phyloP scores from a whole-genome alignment of 2,888 invertebrate genomes.

The Caprella mutica region DNA sequence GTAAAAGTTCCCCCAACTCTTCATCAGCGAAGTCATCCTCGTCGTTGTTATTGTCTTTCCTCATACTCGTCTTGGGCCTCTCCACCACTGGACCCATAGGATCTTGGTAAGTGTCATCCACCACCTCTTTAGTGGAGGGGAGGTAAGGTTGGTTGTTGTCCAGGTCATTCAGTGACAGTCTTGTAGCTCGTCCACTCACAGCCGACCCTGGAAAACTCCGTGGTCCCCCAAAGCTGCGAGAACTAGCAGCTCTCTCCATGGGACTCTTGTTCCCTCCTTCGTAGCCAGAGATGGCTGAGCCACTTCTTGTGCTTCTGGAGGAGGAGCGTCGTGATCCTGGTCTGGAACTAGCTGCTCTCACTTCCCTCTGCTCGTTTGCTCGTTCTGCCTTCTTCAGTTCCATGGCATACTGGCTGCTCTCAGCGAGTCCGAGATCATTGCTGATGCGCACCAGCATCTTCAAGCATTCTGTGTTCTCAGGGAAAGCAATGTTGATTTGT shows the following conservation, averaged over 20 bases:
- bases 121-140: slow-evolving; percentile 31
- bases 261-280: slow-evolving; percentile 29
- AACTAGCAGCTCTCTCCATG: slow-evolving; percentile 37
- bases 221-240: slow-evolving; percentile 14
- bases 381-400: slow-evolving; percentile 65
- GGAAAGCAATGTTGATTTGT: slow-evolving; percentile 66
- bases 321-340: slow-evolving; percentile 35
- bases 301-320: slow-evolving; percentile 34
- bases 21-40: slow-evolving; percentile 60
- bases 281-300: slow-evolving; percentile 30
- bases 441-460: slow-evolving; percentile 77
- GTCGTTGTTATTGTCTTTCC: slow-evolving; percentile 44
- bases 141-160: slow-evolving; percentile 28
- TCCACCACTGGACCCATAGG: slow-evolving; percentile 47
- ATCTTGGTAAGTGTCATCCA: slow-evolving; percentile 48
- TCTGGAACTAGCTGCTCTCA: slow-evolving; percentile 35
- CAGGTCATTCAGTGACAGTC: slow-evolving; percentile 29
- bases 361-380: slow-evolving; percentile 38
- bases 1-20: slow-evolving; percentile 58
- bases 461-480: slow-evolving; percentile 86
- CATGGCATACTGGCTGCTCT: slow-evolving; percentile 69
- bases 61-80: slow-evolving; percentile 42
- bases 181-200: slow-evolving; percentile 26
- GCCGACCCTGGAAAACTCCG: slow-evolving; percentile 34
- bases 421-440: slow-evolving; percentile 78